A percentile compares a stretch with the other conserved stretches of the same genome.
Conservation (phyloP, 2,113 vertebrate species). For the Callorhinus ursinus region DNA sequence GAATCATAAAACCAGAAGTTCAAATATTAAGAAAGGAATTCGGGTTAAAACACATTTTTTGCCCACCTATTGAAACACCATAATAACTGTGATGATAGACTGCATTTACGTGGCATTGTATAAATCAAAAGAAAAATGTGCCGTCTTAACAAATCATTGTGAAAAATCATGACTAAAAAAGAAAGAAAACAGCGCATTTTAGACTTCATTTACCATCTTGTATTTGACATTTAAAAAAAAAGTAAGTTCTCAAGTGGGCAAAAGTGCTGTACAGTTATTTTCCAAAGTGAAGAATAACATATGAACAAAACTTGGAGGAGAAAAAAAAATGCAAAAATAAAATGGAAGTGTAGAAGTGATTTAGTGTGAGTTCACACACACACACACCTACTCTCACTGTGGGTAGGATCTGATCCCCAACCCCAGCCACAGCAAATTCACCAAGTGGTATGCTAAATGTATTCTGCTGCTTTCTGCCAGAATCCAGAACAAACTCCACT, state of each 20-base stretch:
- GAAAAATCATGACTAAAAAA: conserved; percentile 3
- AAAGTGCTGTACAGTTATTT: conserved; percentile 11
- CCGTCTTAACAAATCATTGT: conserved; percentile 45
- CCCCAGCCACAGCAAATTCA: background rate
- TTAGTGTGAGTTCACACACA: background rate
- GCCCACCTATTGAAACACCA: conserved; percentile 11
- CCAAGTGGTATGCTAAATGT: background rate
- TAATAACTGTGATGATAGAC: conserved; percentile 20
- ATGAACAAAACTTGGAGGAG: background rate
- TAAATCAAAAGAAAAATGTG: conserved; percentile 45
- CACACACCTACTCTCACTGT: background rate
- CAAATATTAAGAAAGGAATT: conserved; percentile 58
- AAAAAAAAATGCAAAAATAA: background rate
- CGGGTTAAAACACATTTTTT: conserved; percentile 47
- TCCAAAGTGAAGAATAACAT: background rate
- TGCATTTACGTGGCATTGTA: conserved; percentile 15
- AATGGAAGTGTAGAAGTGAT: background rate
- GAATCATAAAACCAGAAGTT: conserved; percentile 58
- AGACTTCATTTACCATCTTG: background rate
- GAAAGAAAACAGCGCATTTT: background rate
- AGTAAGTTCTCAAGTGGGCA: background rate
- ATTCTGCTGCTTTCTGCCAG: background rate
- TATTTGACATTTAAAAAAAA: background rate
- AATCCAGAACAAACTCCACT: background rate
- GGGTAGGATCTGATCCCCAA: background rate